Conservation (phyloP, 2,888 invertebrate species). For the Heteropelma amictum region DNA sequence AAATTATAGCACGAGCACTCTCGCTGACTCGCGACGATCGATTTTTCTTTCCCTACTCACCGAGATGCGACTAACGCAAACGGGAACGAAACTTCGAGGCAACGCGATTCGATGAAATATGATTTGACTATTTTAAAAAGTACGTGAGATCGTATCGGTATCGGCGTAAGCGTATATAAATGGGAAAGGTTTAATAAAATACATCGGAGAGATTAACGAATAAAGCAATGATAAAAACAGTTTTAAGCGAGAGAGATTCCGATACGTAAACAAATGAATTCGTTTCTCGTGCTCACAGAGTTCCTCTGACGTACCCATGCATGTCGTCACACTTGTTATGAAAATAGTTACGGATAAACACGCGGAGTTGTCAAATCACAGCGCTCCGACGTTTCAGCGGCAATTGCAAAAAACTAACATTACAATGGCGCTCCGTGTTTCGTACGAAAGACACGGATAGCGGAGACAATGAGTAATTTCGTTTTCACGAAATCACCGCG, state of each 20-base stretch:
- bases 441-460: no score
- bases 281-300: neutral
- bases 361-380: neutral
- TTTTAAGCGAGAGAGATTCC: no score
- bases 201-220: no score
- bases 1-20: neutral
- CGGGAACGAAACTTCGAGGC: neutral
- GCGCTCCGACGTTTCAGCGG: neutral
- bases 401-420: neutral
- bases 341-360: neutral
- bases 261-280: no score
- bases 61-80: neutral
- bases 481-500: no score
- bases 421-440: neutral
- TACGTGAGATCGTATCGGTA: no score
- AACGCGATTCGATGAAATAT: no score
- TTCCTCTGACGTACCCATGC: neutral
- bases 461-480: no score
- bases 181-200: no score
- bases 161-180: no score
- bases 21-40: conserved; percentile 20
- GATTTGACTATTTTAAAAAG: no score
- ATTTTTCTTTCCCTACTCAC: conserved; percentile 7
- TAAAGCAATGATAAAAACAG: no score
- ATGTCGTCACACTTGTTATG: neutral